A percentile compares a stretch with the other conserved stretches of the same genome.
Evolutionary conservation across 2,888 invertebrate genomes (phyloP).

Genomic region (Athetis lepigone): DNA sequence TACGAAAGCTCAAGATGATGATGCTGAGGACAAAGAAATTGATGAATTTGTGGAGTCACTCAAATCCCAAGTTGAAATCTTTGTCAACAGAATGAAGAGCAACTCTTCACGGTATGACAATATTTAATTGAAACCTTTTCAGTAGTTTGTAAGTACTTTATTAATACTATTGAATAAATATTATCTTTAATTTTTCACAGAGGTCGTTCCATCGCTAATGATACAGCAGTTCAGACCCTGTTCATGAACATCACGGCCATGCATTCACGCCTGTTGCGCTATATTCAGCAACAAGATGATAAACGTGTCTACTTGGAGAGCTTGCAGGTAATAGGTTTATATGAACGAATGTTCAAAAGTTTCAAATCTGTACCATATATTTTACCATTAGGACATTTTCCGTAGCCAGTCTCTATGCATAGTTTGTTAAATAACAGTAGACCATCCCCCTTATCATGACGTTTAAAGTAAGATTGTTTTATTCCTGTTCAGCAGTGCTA

Average conservation of each 20-base stretch:
- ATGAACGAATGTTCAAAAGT: too few species aligned
- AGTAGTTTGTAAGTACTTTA: too few species aligned
- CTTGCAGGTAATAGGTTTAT: conserved; percentile 95
- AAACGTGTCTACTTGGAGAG: conserved; percentile 95
- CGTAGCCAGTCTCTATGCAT: too few species aligned
- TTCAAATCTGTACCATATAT: too few species aligned
- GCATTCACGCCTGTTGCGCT: conserved; percentile 97
- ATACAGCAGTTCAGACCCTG: conserved; percentile 98
- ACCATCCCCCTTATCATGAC: too few species aligned
- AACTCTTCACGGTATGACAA: conserved; percentile 93
- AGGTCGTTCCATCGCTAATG: conserved; percentile 98
- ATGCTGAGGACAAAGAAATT: conserved; percentile 93
- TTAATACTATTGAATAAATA: too few species aligned
- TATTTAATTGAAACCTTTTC: background rate
- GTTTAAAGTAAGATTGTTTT: too few species aligned
- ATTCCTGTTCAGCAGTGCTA: too few species aligned
- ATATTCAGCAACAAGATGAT: conserved; percentile 97
- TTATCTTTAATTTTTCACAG: conserved; percentile 70
- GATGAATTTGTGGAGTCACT: conserved; percentile 97
- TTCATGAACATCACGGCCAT: conserved; percentile 99
- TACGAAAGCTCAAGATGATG: conserved; percentile 81
- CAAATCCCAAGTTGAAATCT: conserved; percentile 97
- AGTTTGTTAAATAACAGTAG: too few species aligned
- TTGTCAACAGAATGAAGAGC: conserved; percentile 99
- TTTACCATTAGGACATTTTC: background rate